Evolutionary conservation across 2,797 vertebrate species (phyloP).

Genomic region (Eulemur rubriventer): DNA sequence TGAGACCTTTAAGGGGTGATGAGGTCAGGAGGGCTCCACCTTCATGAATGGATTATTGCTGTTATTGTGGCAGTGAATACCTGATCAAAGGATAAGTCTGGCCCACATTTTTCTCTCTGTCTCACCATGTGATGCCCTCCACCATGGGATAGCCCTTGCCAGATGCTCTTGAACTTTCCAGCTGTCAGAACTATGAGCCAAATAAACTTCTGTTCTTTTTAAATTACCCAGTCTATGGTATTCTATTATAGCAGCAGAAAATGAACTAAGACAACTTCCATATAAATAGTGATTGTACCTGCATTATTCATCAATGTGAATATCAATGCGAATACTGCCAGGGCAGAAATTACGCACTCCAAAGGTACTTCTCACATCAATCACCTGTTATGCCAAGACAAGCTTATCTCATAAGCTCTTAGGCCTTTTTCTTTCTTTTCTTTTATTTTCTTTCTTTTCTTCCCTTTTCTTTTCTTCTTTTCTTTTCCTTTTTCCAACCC

Average conservation of each 20-base stretch:
- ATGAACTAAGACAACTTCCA: background rate
- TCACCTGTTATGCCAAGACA: background rate
- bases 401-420: background rate
- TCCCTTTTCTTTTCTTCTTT: background rate
- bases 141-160: background rate
- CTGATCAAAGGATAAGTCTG: background rate
- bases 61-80: background rate
- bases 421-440: background rate
- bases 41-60: background rate
- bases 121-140: background rate
- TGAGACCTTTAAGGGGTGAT: background rate
- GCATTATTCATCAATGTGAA: background rate
- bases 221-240: background rate
- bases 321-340: background rate
- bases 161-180: background rate
- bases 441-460: background rate
- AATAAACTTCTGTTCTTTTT: background rate
- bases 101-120: background rate
- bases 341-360: background rate
- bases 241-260: background rate
- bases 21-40: background rate
- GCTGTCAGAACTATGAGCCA: background rate
- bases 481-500: background rate
- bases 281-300: background rate
- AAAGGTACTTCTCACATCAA: background rate